phyloP scores from a whole-genome alignment of 1,140 invertebrate genomes.

The Zaprionus capensis region DNA sequence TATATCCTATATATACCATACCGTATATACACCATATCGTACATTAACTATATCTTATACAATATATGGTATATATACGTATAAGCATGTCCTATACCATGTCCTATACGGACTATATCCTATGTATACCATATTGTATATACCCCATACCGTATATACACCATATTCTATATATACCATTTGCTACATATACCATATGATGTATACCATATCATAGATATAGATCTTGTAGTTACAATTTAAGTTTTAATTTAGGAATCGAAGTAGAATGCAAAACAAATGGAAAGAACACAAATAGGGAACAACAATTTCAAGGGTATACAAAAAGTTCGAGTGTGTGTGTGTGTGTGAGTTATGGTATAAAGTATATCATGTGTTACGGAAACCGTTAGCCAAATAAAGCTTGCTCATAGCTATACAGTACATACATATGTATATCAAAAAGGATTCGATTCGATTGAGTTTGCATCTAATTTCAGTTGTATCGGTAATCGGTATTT shows the following conservation, averaged over 20 bases:
- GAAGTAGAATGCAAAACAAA: conserved; percentile 36
- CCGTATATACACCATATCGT: too few relatives aligned
- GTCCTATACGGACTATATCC: too few relatives aligned
- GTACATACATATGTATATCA: conserved; percentile 29
- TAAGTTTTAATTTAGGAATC: conserved; percentile 22
- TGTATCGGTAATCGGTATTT: neutral
- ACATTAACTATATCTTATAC: too few relatives aligned
- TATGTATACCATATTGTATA: too few relatives aligned
- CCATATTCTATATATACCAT: too few relatives aligned
- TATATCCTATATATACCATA: too few relatives aligned
- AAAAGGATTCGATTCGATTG: conserved; percentile 35
- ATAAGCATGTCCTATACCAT: too few relatives aligned
- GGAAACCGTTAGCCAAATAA: conserved; percentile 37
- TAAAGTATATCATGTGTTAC: conserved; percentile 42
- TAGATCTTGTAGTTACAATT: conserved; percentile 40
- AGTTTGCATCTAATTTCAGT: conserved; percentile 9
- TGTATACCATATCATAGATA: too few relatives aligned
- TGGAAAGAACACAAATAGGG: neutral
- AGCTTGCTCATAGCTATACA: conserved; percentile 17
- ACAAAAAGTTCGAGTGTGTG: conserved; percentile 26
- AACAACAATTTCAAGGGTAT: conserved; percentile 6
- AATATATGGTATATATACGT: neutral
- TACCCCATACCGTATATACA: too few relatives aligned
- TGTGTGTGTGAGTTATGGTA: conserved; percentile 15
- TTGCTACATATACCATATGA: too few relatives aligned